phyloP scores from a whole-genome alignment of 2,113 vertebrate species.

The Stigmatopora nigra region DNA sequence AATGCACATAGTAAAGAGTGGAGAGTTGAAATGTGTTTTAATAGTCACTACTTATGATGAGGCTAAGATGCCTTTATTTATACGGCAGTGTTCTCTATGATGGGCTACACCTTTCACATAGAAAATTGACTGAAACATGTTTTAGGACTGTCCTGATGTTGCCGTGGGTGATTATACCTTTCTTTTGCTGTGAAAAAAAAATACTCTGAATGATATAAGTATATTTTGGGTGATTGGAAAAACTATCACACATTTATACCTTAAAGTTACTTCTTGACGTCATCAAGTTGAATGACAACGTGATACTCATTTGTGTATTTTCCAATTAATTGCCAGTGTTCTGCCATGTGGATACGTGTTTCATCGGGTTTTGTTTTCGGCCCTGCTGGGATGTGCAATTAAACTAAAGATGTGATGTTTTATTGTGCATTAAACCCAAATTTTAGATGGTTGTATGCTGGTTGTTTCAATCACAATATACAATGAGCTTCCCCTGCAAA shows the following conservation, averaged over 20 bases:
- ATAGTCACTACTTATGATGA: slow-evolving; percentile 36
- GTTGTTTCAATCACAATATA: neutral
- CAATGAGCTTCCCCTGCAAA: too few relatives aligned
- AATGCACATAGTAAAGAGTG: slow-evolving; percentile 5
- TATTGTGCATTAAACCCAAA: slow-evolving; percentile 51
- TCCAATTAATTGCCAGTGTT: slow-evolving; percentile 23
- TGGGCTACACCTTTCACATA: slow-evolving; percentile 26
- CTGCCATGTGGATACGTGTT: slow-evolving; percentile 29
- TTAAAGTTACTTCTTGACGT: slow-evolving; percentile 11
- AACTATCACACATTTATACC: neutral
- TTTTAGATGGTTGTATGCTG: slow-evolving; percentile 18
- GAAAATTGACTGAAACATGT: neutral
- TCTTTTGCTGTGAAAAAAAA: neutral
- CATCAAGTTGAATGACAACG: slow-evolving; percentile 24
- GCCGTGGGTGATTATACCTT: slow-evolving; percentile 28
- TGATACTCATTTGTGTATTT: slow-evolving; percentile 43
- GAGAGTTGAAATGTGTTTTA: slow-evolving; percentile 2
- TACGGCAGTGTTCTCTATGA: slow-evolving; percentile 31
- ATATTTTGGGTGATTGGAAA: slow-evolving; percentile 28
- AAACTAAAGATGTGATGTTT: slow-evolving; percentile 32
- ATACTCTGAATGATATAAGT: neutral
- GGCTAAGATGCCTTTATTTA: slow-evolving; percentile 48
- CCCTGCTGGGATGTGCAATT: slow-evolving; percentile 19
- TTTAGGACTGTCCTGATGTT: neutral
- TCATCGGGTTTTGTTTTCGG: slow-evolving; percentile 39